Base-by-base conservation (phyloP, 2,797 vertebrate species). In the Poeciliopsis infans region DNA sequence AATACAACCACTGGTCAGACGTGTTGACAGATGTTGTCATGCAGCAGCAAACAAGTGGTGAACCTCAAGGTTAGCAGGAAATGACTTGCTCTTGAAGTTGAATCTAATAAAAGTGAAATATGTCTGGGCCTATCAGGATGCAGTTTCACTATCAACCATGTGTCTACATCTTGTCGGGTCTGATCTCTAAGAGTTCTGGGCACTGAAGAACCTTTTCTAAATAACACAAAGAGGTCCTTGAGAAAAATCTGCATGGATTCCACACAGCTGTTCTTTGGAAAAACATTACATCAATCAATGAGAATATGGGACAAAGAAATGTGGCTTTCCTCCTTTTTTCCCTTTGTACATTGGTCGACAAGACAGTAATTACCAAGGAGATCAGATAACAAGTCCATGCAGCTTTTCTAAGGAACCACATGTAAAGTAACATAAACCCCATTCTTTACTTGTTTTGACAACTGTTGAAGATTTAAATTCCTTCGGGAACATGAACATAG, bases 51-150 rank as follows among this genome's bases (percentile, higher is more conserved):
- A 66, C 33, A 76, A 53, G 57, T 70, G 84, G 76, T 88, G 85
- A 81, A 79, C 72, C 82, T n/a, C 57, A 75, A 45, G 59, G 77
- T 79, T 8, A 5, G 57, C 85, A 90, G 87, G 88, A 91, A 91
- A 83, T 18, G 0, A 78, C 78, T 85, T 72, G 46, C 68, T 82
- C 79, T 84, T 90, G 82, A 91, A 81, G 77, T 77, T 75, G 84
- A 91, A 93, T 77, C 75, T 85, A 91, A 93, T 92, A 88, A 85
- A 85, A 83, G 79, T 78, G 68, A 92, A 87, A 81, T 77, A 86
- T 0, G 69, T 79, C 82, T 77, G 70, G 74, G 53, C 79, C 75
- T 79, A 73, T 86, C 79, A 39, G 66, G n/a, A 77, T 11, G 53
- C 25, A 61, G 76, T 86, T 85, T 46, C 57, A 53, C 59, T 25